Base-by-base conservation (phyloP, 2,888 invertebrate species). In the Stictocephala bisonia region DNA sequence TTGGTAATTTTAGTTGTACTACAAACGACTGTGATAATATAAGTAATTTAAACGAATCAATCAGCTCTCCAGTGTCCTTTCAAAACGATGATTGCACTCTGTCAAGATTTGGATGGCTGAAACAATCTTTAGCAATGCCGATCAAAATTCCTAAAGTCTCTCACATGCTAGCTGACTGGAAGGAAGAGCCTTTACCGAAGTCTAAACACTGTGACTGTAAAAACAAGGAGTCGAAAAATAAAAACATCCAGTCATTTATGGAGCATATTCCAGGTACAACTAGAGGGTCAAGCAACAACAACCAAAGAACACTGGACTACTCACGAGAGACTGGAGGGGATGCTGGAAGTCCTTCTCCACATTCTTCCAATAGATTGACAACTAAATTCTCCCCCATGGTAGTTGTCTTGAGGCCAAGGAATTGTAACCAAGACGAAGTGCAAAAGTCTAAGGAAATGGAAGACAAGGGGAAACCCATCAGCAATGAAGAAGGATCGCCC, bases 161-260 rank as follows among this genome's bases (percentile, higher is more conserved):
- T 31, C 75, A 78, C 18, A 79, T 79, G 35, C 75, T 79, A 31
- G 76, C 79, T 6, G 80, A 80, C 27, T 80, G 80, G 80, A 80
- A 80, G 24, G 75, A 74, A 31, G 75, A 73, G 26, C 70, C 73
- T 13, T 24, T 73, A 0, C 69, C 74, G 1, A 67, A 71, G 29
- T 67, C 67, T 2, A 68, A 74, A 22, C 24, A 41, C 11, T 9
- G 53, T 35, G 6, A 53, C 22, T 18, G n/a, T 22, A 53, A 56
- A 26, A 40, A 31, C 6, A 56, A 24, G 13, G 72, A 72, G 4
- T 18, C 35, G 31, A 71, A 71, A 40, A 71, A 71, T 26, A 58
- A 71, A 11, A 58, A 44, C 13, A 71, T 71, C 9, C 70, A 71
- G 31, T 58, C 58, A 7, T 71, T 71, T 56, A 22, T 71, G n/a